Evolutionary conservation across 2,888 invertebrate genomes (phyloP), one percentile per base, ranked within the genome.

Genomic region (Tetragonisca angustula): DNA sequence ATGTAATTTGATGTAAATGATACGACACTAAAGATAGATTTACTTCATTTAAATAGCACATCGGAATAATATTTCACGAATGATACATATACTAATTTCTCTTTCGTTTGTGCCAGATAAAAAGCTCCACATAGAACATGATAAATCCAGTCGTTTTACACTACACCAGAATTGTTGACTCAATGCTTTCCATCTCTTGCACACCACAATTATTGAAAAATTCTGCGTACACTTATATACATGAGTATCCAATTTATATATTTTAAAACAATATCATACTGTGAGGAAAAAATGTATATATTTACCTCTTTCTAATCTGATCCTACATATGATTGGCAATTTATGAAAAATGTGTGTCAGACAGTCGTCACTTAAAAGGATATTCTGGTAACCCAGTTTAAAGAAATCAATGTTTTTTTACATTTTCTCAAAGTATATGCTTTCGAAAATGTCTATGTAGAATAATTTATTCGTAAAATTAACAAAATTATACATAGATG

Each of bases 301-400:
- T n/a, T n/a, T 74, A 93, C 94, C 94, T 92, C 95, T 93, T 91
- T 96, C 96, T n/a, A 95, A 95, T 82, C 95, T 93, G 43, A 96
- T 95, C 81, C 96, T 93, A 88, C 93, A 56, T 96, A n/a, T n/a
- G n/a, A n/a, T 94, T 24, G 96, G 95, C 70, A 96, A 91, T 87
- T 95, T 95, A 6, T 93, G 91, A 86, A 96, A 94, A 76, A 96
- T 94, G 73, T 96, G 95, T 70, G 94, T 93, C 69, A 96, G 92
- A 86, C 96, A 96, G 91, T 96, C 96, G 59, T 95, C 94, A 87
- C 96, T 96, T 75, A 96, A 93, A n/a, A n/a, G n/a, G n/a, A n/a
- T n/a, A n/a, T n/a, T n/a, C n/a, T n/a, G n/a, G n/a, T n/a, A n/a
- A n/a, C n/a, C n/a, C n/a, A n/a, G n/a, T n/a, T n/a, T n/a, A n/a